These are phyloP conservation scores for Brevipalpus yothersi DNA, from an alignment of 1,140 invertebrate species.

Conservation along the genomic window DNA sequence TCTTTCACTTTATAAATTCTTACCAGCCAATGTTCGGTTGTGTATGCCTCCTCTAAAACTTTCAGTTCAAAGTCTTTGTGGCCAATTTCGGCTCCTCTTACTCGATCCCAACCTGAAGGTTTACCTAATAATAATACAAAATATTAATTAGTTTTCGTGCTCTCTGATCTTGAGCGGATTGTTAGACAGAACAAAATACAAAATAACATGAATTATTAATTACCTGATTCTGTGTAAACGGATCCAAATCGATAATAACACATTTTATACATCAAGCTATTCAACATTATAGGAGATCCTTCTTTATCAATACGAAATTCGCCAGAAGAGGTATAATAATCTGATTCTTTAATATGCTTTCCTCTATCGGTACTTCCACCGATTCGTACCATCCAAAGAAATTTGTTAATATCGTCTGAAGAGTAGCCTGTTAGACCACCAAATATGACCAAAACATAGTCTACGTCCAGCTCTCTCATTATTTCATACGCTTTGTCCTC, in stretches of 20 bases:
- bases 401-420: slow-evolving; percentile 95
- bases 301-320: slow-evolving; percentile 83
- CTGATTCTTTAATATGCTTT: slow-evolving; percentile 76
- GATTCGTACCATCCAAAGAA: slow-evolving; percentile 97
- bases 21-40: slow-evolving; percentile 87
- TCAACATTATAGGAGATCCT: slow-evolving; percentile 55
- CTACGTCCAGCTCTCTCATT: slow-evolving; percentile 85
- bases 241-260: slow-evolving; percentile 81
- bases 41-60: slow-evolving; percentile 76
- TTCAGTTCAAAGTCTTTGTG: slow-evolving; percentile 84
- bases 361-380: slow-evolving; percentile 85
- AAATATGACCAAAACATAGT: slow-evolving; percentile 94
- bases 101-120: slow-evolving; percentile 68
- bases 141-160: slow-evolving; percentile 1
- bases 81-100: slow-evolving; percentile 70
- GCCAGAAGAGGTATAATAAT: slow-evolving; percentile 80
- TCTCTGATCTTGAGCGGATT: background rate
- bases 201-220: no score
- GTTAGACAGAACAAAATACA: background rate
- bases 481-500: slow-evolving; percentile 93
- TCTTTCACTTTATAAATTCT: slow-evolving; percentile 82
- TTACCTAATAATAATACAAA: slow-evolving; percentile 22
- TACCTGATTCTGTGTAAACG: slow-evolving; percentile 80
- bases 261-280: slow-evolving; percentile 91
- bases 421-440: slow-evolving; percentile 94